These are phyloP conservation scores for Petrolisthes manimaculis DNA, from an alignment of 2,888 invertebrate species.

Conservation along the genomic window DNA sequence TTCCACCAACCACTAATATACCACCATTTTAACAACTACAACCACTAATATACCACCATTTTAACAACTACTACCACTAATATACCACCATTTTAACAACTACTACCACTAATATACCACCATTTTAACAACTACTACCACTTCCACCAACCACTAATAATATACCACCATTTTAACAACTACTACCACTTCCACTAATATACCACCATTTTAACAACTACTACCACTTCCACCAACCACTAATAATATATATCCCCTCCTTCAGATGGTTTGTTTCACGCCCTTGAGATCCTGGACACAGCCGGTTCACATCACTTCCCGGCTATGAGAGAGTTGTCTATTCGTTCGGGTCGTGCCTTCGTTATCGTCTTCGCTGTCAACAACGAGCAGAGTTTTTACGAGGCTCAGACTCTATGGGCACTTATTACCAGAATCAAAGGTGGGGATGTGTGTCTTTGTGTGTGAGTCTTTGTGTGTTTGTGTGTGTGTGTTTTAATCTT, in stretches of 20 bases:
- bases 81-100: too few relatives aligned
- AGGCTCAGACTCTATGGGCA: conserved; percentile 59
- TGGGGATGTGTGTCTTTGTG: neutral
- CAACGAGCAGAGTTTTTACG: conserved; percentile 61
- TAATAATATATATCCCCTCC: neutral
- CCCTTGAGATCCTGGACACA: conserved; percentile 64
- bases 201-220: too few relatives aligned
- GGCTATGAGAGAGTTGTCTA: conserved; percentile 61
- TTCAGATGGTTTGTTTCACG: conserved; percentile 53
- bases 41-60: neutral
- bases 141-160: too few relatives aligned
- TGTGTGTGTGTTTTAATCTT: neutral
- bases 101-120: too few relatives aligned
- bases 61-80: too few relatives aligned
- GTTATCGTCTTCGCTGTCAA: conserved; percentile 64
- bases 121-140: too few relatives aligned
- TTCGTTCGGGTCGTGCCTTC: conserved; percentile 58
- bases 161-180: too few relatives aligned
- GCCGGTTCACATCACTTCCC: conserved; percentile 62
- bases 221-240: too few relatives aligned
- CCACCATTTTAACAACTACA: neutral
- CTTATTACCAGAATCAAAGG: conserved; percentile 62
- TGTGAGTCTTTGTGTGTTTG: too few relatives aligned
- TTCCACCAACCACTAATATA: neutral
- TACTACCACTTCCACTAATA: too few relatives aligned